Base-by-base conservation (phyloP, 2,888 invertebrate species). In the Pristionchus japonicus region DNA sequence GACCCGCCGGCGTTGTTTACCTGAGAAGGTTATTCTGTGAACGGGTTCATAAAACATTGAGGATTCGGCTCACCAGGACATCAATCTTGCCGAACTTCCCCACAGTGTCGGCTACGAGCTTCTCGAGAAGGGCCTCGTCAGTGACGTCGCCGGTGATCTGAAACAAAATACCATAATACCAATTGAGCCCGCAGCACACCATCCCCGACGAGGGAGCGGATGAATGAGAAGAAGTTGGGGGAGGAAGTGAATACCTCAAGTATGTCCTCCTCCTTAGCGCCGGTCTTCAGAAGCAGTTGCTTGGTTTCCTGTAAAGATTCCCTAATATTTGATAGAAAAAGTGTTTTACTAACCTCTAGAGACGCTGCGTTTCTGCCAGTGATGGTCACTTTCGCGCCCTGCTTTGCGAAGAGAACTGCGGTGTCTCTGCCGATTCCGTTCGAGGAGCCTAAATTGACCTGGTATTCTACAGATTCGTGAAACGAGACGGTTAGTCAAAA, bases 1-100 rank as follows among this genome's bases (percentile, higher is more conserved):
- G 27, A n/a, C 6, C 64, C 74, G n/a, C 74, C 74, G 1, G 74
- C 74, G 40, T 74, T 74, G 74, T 74, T 74, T 40, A 74, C 74
- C 74, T 64, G 4, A 6, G 27, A 9, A 61, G 11, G 11, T 23
- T 23, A 17, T 15, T 61, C 61, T n/a, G n/a, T n/a, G n/a, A 9
- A 49, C 17, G 9, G 17, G 49, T n/a, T 13, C 49, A 17, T 49
- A n/a, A n/a, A n/a, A n/a, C n/a, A n/a, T n/a, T n/a, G n/a, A n/a
- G n/a, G 57, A 57, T 13, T 57, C 7, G 20, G 27, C 64, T 64
- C 15, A 64, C 64, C 13, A 64, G 64, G 27, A 64, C 64, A 64
- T 64, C 64, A 23, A 64, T n/a, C 31, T 64, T 64, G n/a, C 64
- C 64, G 57, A 57, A 57, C 57, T 57, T 57, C n/a, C 20, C 57